phyloP scores from a whole-genome alignment of 1,140 invertebrate genomes.

The Cydia strobilella region DNA sequence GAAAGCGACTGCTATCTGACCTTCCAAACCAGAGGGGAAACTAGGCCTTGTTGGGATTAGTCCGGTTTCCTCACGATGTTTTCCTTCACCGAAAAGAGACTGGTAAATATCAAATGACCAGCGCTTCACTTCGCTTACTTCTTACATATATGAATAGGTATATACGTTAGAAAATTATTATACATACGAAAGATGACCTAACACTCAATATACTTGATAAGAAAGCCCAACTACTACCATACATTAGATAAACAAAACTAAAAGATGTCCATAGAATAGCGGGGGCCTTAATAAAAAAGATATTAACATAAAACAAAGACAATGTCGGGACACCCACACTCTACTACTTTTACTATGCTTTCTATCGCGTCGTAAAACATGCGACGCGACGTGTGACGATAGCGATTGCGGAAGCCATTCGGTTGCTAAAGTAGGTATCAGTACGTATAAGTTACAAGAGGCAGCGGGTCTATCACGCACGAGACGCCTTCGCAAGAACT shows the following conservation, averaged over 20 bases:
- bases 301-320: conserved; percentile 58
- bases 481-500: not conserved
- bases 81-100: no score
- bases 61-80: no score
- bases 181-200: not conserved
- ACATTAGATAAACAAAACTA: conserved; percentile 44
- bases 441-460: not conserved
- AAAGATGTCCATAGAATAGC: conserved; percentile 42
- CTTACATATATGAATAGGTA: no score
- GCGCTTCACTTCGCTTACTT: no score
- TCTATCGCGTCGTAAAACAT: conserved; percentile 47
- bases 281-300: conserved; percentile 50
- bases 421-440: conserved; percentile 39
- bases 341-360: conserved; percentile 48
- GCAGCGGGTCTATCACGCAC: not conserved
- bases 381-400: conserved; percentile 34
- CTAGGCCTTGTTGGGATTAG: no score
- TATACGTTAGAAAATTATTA: no score
- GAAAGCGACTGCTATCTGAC: no score
- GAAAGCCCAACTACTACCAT: not conserved
- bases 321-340: conserved; percentile 50
- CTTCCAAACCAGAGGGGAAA: no score
- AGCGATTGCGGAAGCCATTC: conserved; percentile 50
- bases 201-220: conserved; percentile 2
- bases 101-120: no score